Evolutionary conservation across 1,140 invertebrate genomes (phyloP).

Genomic region (Vollenhovia emeryi): DNA sequence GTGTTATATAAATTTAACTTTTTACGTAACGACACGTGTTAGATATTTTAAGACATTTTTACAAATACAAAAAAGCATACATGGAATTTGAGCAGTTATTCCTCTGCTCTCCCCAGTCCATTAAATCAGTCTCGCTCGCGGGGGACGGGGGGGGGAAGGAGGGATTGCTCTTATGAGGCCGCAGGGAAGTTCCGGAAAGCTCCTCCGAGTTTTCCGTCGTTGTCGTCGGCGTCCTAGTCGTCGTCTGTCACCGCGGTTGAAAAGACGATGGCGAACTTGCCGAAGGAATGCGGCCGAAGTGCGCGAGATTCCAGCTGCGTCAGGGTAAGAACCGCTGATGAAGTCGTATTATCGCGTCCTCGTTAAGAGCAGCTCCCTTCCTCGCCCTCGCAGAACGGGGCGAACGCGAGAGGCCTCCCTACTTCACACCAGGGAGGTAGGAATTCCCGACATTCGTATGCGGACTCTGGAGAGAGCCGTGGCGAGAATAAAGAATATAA

Average conservation of each 20-base stretch:
- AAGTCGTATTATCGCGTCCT: slow-evolving; percentile 59
- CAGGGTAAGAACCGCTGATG: slow-evolving; percentile 54
- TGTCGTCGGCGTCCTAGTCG: slow-evolving; percentile 7
- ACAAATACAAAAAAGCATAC: neutral
- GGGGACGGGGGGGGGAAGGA: no score
- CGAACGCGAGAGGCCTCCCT: neutral
- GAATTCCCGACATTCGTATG: slow-evolving; percentile 15
- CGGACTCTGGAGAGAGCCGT: neutral
- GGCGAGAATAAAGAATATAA: slow-evolving; percentile 43
- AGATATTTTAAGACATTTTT: neutral
- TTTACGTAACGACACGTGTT: neutral
- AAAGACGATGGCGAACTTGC: slow-evolving; percentile 37
- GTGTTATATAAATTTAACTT: no score
- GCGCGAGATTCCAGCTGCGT: slow-evolving; percentile 40
- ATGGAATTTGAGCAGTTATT: neutral
- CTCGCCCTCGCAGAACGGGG: neutral
- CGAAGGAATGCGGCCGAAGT: slow-evolving; percentile 47
- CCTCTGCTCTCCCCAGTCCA: neutral
- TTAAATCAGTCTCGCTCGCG: slow-evolving; percentile 31
- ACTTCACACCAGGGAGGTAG: neutral
- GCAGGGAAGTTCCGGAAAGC: slow-evolving; percentile 36
- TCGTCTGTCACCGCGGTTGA: slow-evolving; percentile 19
- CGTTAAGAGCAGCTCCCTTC: slow-evolving; percentile 21
- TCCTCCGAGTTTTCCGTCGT: slow-evolving; percentile 2
- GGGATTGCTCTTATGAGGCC: slow-evolving; percentile 1